Percentiles rank a stretch among this genome's conserved stretches.
phyloP scores from a whole-genome alignment of 1,140 invertebrate species.

The Contarinia nasturtii region DNA sequence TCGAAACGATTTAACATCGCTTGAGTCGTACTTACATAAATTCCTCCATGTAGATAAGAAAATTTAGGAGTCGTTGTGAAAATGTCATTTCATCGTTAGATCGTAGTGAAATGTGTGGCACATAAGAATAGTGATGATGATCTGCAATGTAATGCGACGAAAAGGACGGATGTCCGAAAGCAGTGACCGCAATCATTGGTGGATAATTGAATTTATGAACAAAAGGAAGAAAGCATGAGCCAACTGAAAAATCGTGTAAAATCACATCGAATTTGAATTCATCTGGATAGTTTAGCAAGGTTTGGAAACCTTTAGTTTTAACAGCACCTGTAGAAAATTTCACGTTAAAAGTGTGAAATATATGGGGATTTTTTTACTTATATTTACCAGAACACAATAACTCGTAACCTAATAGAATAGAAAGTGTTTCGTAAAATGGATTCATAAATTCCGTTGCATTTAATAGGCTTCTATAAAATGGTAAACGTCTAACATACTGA shows the following conservation, averaged over 20 bases:
- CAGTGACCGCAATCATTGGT: conserved; percentile 7
- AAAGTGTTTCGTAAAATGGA: too few species aligned
- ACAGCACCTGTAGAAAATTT: background rate
- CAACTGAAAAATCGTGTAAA: conserved; percentile 10
- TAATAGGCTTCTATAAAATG: too few species aligned
- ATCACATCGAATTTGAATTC: conserved; percentile 11
- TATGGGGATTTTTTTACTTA: background rate
- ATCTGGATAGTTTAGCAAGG: conserved; percentile 1
- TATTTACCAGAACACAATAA: background rate
- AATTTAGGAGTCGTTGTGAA: conserved; percentile 14
- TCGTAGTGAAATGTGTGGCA: conserved; percentile 6
- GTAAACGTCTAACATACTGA: too few species aligned
- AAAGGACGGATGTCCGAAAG: conserved; percentile 1
- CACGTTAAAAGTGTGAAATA: background rate
- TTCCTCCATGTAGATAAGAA: conserved; percentile 8
- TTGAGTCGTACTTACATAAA: conserved; percentile 9
- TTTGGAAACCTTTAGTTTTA: background rate
- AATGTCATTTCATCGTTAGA: conserved; percentile 12
- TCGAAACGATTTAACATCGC: background rate
- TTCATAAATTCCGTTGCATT: too few species aligned
- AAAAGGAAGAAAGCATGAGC: conserved; percentile 10
- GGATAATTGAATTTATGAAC: conserved; percentile 9
- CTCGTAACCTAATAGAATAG: background rate
- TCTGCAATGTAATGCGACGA: background rate
- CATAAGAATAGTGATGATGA: conserved; percentile 4